Evolutionary conservation across 2,888 invertebrate species (phyloP).

Genomic region (Trissolcus brochymenae): DNA sequence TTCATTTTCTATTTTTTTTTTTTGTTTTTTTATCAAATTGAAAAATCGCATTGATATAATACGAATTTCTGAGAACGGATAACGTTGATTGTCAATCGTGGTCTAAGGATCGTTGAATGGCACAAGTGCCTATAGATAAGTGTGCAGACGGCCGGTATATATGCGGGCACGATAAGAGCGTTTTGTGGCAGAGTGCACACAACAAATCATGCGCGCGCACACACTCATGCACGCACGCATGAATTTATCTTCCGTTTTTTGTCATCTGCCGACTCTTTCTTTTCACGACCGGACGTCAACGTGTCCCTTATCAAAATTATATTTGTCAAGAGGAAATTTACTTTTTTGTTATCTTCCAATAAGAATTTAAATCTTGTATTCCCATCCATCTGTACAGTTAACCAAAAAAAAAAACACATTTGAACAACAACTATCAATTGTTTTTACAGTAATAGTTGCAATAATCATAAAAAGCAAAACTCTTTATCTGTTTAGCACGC

Average conservation of each 20-base stretch:
- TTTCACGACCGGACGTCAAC: constrained; percentile 38
- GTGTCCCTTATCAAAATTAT: constrained; percentile 29
- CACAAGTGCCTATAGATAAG: constrained; percentile 55
- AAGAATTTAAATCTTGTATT: no score
- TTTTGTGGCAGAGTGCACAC: constrained; percentile 42
- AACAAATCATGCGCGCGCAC: constrained; percentile 46
- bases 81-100: constrained; percentile 57
- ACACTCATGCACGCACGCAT: constrained; percentile 26
- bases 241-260: constrained; percentile 46
- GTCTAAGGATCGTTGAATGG: constrained; percentile 64
- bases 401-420: no score
- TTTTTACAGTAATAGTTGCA: no score
- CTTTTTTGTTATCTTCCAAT: no score
- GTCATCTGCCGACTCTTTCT: constrained; percentile 22
- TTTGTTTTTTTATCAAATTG: not conserved
- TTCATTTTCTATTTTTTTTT: no score
- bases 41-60: not conserved
- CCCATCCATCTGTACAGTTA: no score
- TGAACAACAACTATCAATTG: no score
- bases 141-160: constrained; percentile 18
- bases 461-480: no score
- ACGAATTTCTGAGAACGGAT: constrained; percentile 9
- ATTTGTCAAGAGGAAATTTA: not conserved
- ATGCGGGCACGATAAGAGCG: constrained; percentile 52
- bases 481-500: no score